phyloP scores from a whole-genome alignment of 2,888 invertebrate species.

The Torymus auratus region DNA sequence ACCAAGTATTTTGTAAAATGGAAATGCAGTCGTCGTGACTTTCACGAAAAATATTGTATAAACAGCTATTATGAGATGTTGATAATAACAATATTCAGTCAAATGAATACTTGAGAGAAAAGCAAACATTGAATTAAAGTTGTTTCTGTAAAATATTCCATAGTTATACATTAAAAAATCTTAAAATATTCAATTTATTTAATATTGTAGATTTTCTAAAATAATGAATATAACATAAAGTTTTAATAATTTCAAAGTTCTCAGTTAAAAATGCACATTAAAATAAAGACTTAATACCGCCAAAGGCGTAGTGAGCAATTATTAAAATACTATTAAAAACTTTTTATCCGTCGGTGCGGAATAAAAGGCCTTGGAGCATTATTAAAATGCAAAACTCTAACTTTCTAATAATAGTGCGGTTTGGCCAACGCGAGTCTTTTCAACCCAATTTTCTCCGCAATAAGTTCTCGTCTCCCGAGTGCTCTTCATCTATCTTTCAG shows the following conservation, averaged over 20 bases:
- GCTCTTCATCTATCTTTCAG: slow-evolving; percentile 54
- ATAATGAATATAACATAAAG: too few relatives aligned
- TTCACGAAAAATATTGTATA: too few relatives aligned
- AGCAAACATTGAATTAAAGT: too few relatives aligned
- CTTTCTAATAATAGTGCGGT: background rate
- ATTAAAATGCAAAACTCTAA: slow-evolving; percentile 43
- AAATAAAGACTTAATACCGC: background rate
- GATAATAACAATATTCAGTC: too few relatives aligned
- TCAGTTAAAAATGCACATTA: background rate
- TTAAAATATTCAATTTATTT: too few relatives aligned
- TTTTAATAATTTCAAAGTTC: too few relatives aligned
- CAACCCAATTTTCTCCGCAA: slow-evolving; percentile 43
- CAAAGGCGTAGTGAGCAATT: background rate
- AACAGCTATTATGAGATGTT: too few relatives aligned
- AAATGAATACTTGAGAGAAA: too few relatives aligned
- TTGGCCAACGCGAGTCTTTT: slow-evolving; percentile 24
- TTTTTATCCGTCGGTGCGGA: background rate
- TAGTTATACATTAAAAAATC: too few relatives aligned
- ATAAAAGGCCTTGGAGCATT: background rate
- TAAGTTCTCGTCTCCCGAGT: slow-evolving; percentile 33
- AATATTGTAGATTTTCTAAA: too few relatives aligned
- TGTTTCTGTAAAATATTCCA: too few relatives aligned
- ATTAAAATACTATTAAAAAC: slow-evolving; percentile 10
- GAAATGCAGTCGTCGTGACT: background rate
- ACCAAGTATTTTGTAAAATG: slow-evolving; percentile 16